phyloP scores from a whole-genome alignment of 2,888 invertebrate species.

The Lutraria lutraria region DNA sequence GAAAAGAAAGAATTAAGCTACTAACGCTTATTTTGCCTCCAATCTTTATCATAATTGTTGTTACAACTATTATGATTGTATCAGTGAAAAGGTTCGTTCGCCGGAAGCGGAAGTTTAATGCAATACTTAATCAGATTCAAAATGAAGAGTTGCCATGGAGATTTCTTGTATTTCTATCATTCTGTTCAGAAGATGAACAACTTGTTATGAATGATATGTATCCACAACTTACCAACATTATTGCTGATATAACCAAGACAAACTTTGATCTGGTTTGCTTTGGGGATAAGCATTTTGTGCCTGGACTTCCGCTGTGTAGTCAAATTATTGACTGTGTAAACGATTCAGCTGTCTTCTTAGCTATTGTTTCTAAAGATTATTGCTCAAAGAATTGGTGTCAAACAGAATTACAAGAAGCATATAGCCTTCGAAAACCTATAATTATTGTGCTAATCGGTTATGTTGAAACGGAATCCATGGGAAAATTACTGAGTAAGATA shows the following conservation, averaged over 20 bases:
- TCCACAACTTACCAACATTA: neutral
- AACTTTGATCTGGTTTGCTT: slow-evolving; percentile 7
- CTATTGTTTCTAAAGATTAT: slow-evolving; percentile 15
- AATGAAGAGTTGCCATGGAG: slow-evolving; percentile 10
- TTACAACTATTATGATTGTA: neutral
- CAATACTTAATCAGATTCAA: slow-evolving; percentile 23
- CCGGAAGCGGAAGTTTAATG: neutral
- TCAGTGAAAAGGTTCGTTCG: neutral
- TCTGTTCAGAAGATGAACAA: slow-evolving; percentile 24
- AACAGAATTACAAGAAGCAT: neutral
- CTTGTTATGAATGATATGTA: slow-evolving; percentile 24
- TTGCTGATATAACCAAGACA: slow-evolving; percentile 7
- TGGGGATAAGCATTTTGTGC: slow-evolving; percentile 30
- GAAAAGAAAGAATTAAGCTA: neutral
- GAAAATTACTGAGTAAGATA: neutral
- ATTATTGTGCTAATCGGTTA: slow-evolving; percentile 23
- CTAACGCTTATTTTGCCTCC: neutral
- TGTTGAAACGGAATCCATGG: slow-evolving; percentile 28
- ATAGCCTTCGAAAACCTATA: slow-evolving; percentile 31
- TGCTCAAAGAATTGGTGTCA: no score
- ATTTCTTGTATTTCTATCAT: slow-evolving; percentile 31
- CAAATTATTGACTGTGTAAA: slow-evolving; percentile 24
- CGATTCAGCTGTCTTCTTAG: slow-evolving; percentile 28
- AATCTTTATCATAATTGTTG: neutral
- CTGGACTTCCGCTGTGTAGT: slow-evolving; percentile 26